Evolutionary conservation across 2,888 invertebrate genomes (phyloP).

Genomic region (Eucriotettix oculatus): DNA sequence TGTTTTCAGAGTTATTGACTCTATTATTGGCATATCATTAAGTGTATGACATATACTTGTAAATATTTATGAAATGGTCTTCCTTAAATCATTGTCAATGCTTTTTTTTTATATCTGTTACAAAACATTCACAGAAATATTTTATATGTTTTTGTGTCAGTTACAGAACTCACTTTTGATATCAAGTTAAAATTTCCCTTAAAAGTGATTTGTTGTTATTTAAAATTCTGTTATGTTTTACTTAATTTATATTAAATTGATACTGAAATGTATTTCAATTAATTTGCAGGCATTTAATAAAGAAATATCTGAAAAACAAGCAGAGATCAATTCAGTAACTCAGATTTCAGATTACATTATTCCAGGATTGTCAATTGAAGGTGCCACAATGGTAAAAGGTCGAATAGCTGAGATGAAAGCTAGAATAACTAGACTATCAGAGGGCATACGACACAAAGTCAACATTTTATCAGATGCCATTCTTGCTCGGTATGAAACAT

Average conservation of each 20-base stretch:
- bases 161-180: too few relatives aligned
- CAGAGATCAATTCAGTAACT: slow-evolving; percentile 60
- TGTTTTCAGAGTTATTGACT: too few relatives aligned
- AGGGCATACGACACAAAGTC: slow-evolving; percentile 55
- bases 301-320: slow-evolving; percentile 72
- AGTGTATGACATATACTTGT: too few relatives aligned
- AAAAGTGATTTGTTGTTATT: too few relatives aligned
- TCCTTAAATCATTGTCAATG: too few relatives aligned
- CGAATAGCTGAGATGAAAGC: slow-evolving; percentile 57
- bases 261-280: background rate
- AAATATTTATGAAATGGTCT: too few relatives aligned
- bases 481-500: slow-evolving; percentile 31
- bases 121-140: too few relatives aligned
- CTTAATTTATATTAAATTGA: background rate
- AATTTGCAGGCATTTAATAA: slow-evolving; percentile 35
- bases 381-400: slow-evolving; percentile 50
- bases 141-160: too few relatives aligned
- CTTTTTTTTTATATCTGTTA: too few relatives aligned
- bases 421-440: slow-evolving; percentile 56
- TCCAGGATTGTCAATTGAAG: slow-evolving; percentile 61
- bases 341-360: slow-evolving; percentile 66
- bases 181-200: too few relatives aligned
- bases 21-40: too few relatives aligned
- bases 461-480: slow-evolving; percentile 69
- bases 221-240: too few relatives aligned